Conservation (phyloP, 2,113 vertebrate genomes). For the Podocnemis expansa region DNA sequence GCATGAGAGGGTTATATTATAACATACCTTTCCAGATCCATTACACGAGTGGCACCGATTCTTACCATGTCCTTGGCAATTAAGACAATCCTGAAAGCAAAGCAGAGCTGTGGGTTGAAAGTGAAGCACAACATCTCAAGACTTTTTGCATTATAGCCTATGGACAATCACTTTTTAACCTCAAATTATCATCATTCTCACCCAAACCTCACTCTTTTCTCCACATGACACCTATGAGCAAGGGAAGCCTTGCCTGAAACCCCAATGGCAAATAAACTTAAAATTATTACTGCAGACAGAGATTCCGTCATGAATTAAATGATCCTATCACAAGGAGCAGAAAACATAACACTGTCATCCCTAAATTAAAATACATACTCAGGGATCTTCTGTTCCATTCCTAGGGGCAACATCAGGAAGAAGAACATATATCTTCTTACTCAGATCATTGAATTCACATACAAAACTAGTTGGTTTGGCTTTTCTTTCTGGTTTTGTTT, state of each 20-base stretch:
- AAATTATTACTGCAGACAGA: neutral
- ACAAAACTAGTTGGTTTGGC: too few relatives aligned
- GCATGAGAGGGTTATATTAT: neutral
- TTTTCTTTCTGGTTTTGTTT: neutral
- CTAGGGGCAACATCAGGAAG: neutral
- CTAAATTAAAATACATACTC: too few relatives aligned
- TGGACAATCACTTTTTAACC: neutral
- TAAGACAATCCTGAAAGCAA: neutral
- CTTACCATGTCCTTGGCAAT: neutral
- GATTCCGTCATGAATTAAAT: neutral
- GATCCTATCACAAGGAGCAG: neutral
- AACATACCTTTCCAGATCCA: neutral
- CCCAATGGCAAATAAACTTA: fast-evolving
- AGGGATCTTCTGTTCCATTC: neutral
- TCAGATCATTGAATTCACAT: neutral
- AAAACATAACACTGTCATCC: neutral
- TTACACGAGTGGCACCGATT: neutral
- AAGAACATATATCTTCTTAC: neutral
- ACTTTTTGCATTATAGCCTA: neutral
- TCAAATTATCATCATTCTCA: fast-evolving
- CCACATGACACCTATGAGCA: neutral
- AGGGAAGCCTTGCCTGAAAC: neutral
- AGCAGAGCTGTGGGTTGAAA: fast-evolving
- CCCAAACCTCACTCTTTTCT: fast-evolving
- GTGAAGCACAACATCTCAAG: fast-evolving